Evolutionary conservation across 2,113 vertebrate species (phyloP).

Genomic region (Apistogramma diplotaenia): DNA sequence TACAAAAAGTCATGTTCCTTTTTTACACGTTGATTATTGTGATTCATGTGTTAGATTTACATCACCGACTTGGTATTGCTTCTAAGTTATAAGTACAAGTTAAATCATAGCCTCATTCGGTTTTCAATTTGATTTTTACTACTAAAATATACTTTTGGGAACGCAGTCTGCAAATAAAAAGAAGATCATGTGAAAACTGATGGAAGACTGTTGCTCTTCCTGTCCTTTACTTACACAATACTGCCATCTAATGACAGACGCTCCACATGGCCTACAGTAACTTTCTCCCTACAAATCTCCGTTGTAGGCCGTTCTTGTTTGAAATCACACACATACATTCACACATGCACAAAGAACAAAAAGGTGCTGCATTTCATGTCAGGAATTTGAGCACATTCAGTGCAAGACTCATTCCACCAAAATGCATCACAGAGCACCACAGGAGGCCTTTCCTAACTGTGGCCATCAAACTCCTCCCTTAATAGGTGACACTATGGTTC

Average conservation of each 20-base stretch:
- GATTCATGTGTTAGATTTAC: neutral
- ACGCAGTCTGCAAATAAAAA: neutral
- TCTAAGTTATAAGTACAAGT: too few relatives aligned
- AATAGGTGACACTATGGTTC: too few relatives aligned
- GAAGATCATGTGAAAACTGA: neutral
- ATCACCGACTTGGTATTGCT: neutral
- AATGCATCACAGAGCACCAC: too few relatives aligned
- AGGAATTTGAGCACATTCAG: too few relatives aligned
- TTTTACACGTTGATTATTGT: neutral
- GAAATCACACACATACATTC: neutral
- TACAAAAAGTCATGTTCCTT: too few relatives aligned
- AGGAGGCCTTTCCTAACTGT: too few relatives aligned
- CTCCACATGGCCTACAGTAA: neutral
- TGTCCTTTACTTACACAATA: conserved; percentile 53
- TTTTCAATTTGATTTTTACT: neutral
- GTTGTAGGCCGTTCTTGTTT: neutral
- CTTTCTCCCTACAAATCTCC: neutral
- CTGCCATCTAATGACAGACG: conserved; percentile 73
- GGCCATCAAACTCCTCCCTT: too few relatives aligned
- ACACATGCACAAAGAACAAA: too few relatives aligned
- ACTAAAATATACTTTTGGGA: neutral
- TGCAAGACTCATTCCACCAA: too few relatives aligned
- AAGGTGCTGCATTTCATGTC: too few relatives aligned
- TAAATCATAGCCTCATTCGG: neutral
- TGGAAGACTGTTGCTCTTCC: neutral